A percentile compares a stretch with the other conserved stretches of the same genome.
phyloP scores from a whole-genome alignment of 2,888 invertebrate genomes.

The Biston betularia region DNA sequence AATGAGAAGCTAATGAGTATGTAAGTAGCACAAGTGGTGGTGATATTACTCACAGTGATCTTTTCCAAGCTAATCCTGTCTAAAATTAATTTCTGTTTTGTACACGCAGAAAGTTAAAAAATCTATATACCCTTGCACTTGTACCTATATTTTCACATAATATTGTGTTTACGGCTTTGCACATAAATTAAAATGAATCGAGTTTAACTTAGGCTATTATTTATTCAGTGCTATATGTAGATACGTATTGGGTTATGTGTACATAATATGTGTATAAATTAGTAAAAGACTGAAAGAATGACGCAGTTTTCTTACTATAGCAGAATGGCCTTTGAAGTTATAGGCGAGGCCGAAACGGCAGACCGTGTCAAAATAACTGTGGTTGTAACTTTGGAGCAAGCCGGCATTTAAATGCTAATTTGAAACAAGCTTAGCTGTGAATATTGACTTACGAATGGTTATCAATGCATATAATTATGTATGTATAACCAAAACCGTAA shows the following conservation, averaged over 20 bases:
- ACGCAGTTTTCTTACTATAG: constrained; percentile 9
- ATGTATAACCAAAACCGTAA: not conserved
- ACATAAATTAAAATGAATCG: not conserved
- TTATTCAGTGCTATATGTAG: too few species aligned
- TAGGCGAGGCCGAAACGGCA: constrained; percentile 1
- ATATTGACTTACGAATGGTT: not conserved
- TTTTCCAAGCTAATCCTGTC: too few species aligned
- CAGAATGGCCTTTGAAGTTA: constrained; percentile 13
- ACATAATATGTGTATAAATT: constrained; percentile 7
- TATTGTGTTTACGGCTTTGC: not conserved
- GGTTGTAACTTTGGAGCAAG: not conserved
- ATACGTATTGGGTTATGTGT: not conserved
- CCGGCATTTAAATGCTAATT: constrained; percentile 5
- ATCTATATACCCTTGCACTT: too few species aligned
- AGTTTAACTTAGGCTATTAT: not conserved
- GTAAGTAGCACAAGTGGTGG: too few species aligned
- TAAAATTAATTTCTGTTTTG: too few species aligned
- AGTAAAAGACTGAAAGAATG: constrained; percentile 7
- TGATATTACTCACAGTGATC: too few species aligned
- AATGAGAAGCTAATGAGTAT: too few species aligned
- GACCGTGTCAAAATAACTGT: constrained; percentile 4
- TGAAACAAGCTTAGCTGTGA: not conserved
- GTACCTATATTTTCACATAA: too few species aligned
- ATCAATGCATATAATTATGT: not conserved
- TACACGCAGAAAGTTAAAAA: too few species aligned